Percentiles rank a stretch among this genome's conserved stretches.
Evolutionary conservation across 1,140 invertebrate species (phyloP).

Genomic region (Drosophila sp.): DNA sequence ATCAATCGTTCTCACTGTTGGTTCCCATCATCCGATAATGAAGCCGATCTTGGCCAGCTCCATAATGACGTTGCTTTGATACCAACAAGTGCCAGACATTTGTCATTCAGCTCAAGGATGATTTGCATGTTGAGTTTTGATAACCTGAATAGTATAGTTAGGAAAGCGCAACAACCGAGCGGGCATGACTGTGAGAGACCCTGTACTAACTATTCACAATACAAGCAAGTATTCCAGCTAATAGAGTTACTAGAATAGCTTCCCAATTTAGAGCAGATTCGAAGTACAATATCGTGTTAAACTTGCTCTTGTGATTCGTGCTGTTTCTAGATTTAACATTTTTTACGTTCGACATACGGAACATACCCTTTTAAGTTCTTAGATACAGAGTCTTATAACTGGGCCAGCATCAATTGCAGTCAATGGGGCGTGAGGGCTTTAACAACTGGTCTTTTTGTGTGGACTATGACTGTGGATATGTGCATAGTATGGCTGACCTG

Average conservation of each 20-base stretch:
- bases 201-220: no score
- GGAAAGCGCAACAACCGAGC: no score
- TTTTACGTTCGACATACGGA: no score
- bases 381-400: background rate
- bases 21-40: background rate
- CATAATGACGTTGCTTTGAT: constrained; percentile 27
- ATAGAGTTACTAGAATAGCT: no score
- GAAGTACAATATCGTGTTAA: no score
- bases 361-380: no score
- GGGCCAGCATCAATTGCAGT: constrained; percentile 28
- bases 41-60: constrained; percentile 9
- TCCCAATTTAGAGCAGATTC: no score
- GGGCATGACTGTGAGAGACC: no score
- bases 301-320: no score
- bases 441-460: constrained; percentile 13
- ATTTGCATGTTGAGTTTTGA: constrained; percentile 25
- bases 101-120: constrained; percentile 56
- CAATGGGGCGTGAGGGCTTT: constrained; percentile 44
- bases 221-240: no score
- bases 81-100: constrained; percentile 24
- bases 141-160: constrained; percentile 23
- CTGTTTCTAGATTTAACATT: no score
- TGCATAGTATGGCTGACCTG: constrained; percentile 62
- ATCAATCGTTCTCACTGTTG: constrained; percentile 67
- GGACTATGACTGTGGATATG: background rate